These are phyloP conservation scores for Montipora sp. DNA, from an alignment of 64 coral and sea anemone genomes.

Conservation along the genomic window DNA sequence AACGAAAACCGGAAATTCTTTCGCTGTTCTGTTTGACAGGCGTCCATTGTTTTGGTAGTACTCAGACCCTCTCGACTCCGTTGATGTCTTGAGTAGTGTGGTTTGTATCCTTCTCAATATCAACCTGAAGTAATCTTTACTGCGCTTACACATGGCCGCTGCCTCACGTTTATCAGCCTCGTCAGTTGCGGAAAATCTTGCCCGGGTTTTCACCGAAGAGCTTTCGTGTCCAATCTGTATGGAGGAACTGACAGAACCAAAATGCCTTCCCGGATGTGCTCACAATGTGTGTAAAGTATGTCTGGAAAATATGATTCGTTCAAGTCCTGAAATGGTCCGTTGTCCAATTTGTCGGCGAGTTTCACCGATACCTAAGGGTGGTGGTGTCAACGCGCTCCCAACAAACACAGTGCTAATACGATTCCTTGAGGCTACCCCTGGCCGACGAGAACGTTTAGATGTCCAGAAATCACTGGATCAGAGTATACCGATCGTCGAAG, in stretches of 20 bases:
- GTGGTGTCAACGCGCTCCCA: conserved; percentile 68
- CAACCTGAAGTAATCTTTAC: too few species aligned
- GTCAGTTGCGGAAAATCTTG: neutral
- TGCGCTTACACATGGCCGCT: neutral
- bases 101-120: too few species aligned
- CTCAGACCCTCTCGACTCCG: neutral
- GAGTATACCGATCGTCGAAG: conserved; percentile 76
- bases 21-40: neutral
- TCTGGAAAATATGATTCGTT: conserved; percentile 69
- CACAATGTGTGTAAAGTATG: conserved; percentile 83
- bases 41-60: neutral
- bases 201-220: conserved; percentile 66
- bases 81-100: too few species aligned
- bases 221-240: conserved; percentile 70
- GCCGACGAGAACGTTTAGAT: conserved; percentile 74
- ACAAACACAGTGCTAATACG: conserved; percentile 77
- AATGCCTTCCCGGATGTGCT: conserved; percentile 58
- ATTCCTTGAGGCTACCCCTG: conserved; percentile 82
- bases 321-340: conserved; percentile 44
- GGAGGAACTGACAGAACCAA: conserved; percentile 66
- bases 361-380: conserved; percentile 61
- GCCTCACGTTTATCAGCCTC: neutral
- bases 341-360: conserved; percentile 78
- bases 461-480: conserved; percentile 80
- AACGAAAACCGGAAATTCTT: neutral